Evolutionary conservation across 2,888 invertebrate species (phyloP).

Genomic region (Saturnia pavonia): DNA sequence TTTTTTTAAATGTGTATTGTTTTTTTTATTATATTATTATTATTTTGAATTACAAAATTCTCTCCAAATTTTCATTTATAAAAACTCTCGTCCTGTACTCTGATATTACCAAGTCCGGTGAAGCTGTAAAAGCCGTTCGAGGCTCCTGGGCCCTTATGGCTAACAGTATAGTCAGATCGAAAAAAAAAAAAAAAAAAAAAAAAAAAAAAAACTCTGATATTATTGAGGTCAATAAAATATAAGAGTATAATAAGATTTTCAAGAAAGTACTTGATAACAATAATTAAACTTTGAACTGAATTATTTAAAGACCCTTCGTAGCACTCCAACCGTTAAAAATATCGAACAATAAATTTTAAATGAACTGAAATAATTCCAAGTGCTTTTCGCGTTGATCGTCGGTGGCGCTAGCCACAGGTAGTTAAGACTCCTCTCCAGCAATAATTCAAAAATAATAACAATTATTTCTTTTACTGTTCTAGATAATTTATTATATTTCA

Average conservation of each 20-base stretch:
- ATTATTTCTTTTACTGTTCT: no score
- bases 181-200: no score
- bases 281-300: conserved; percentile 3
- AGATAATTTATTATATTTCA: no score
- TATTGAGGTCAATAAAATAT: not conserved
- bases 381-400: conserved; percentile 27
- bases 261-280: not conserved
- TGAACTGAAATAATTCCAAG: conserved; percentile 38
- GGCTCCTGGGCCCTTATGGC: no score
- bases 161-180: no score
- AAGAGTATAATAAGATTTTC: conserved; percentile 3
- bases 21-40: no score
- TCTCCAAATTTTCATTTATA: not conserved
- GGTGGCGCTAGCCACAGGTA: conserved; percentile 32
- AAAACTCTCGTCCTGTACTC: not conserved
- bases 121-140: no score
- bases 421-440: conserved; percentile 21
- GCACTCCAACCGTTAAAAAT: conserved; percentile 23
- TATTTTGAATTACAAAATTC: not conserved
- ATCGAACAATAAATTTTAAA: conserved; percentile 36
- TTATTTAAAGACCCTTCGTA: conserved; percentile 11
- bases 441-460: not conserved
- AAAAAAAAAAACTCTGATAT: no score
- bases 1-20: no score
- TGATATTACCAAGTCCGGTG: no score